Conservation (phyloP, 2,888 invertebrate species). For the Lasioglossum leucozonium region DNA sequence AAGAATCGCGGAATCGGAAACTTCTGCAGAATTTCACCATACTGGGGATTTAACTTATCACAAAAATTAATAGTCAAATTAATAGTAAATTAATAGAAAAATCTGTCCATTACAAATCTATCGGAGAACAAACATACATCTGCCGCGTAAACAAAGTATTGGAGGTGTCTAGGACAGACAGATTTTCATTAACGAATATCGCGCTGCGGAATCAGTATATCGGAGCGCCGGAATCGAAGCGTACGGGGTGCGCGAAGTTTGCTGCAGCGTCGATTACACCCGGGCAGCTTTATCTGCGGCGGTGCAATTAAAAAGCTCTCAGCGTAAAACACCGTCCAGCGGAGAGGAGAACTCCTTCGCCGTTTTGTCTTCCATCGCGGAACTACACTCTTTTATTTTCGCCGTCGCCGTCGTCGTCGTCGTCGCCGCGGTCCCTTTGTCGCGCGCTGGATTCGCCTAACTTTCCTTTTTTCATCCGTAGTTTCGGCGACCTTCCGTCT, state of each 20-base stretch:
- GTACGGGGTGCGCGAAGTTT: slow-evolving; percentile 14
- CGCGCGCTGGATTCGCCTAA: slow-evolving; percentile 8
- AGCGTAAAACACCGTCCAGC: slow-evolving; percentile 33
- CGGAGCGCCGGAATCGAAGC: background rate
- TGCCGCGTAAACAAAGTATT: background rate
- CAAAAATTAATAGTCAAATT: too few relatives aligned
- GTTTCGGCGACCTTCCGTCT: slow-evolving; percentile 23
- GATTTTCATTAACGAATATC: slow-evolving; percentile 6
- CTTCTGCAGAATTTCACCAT: background rate
- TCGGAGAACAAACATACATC: too few relatives aligned
- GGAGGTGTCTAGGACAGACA: background rate
- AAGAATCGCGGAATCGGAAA: background rate
- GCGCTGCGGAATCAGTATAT: background rate
- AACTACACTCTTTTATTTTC: slow-evolving; percentile 24
- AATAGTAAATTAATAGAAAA: too few relatives aligned
- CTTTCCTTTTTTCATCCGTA: slow-evolving; percentile 12
- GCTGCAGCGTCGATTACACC: background rate
- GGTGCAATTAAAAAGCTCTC: slow-evolving; percentile 58
- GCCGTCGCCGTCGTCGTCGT: background rate
- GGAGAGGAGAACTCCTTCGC: slow-evolving; percentile 20
- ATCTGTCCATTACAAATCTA: too few relatives aligned
- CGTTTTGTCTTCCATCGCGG: slow-evolving; percentile 30
- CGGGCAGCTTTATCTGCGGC: slow-evolving; percentile 18
- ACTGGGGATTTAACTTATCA: too few relatives aligned
- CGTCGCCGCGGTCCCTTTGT: slow-evolving; percentile 29